Conservation (phyloP, 2,113 vertebrate species). For the Proterorhinus semilunaris region DNA sequence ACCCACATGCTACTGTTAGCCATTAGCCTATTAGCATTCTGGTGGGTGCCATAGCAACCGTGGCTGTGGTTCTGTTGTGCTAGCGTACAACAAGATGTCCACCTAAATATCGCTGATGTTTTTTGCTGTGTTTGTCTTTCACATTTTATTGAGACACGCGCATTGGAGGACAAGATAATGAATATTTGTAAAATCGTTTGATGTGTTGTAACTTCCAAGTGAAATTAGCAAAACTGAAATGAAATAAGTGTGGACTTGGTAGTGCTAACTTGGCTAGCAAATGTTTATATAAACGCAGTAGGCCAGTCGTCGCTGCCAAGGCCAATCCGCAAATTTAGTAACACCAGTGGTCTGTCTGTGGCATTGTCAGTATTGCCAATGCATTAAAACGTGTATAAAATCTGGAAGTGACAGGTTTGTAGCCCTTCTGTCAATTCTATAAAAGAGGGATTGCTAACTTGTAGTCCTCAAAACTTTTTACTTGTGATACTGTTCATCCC, state of each 20-base stretch:
- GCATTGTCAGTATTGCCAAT: constrained; percentile 1
- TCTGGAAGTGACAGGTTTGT: constrained; percentile 9
- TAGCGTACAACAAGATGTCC: constrained; percentile 31
- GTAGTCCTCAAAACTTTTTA: background rate
- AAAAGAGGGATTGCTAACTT: constrained; percentile 15
- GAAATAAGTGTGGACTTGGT: constrained; percentile 25
- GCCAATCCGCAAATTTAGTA: constrained; percentile 48
- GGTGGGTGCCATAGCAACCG: constrained; percentile 76
- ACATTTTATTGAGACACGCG: background rate
- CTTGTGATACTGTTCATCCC: background rate
- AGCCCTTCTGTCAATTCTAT: constrained; percentile 13
- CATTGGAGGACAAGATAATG: background rate
- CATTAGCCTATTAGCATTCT: constrained; percentile 35
- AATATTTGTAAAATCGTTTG: constrained; percentile 2
- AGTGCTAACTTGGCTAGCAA: constrained; percentile 49
- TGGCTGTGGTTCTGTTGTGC: constrained; percentile 51
- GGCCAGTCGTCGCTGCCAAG: constrained; percentile 61
- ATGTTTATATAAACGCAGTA: constrained; percentile 35
- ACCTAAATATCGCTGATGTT: constrained; percentile 13
- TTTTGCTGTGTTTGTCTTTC: background rate
- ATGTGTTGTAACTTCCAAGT: constrained; percentile 11
- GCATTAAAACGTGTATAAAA: background rate
- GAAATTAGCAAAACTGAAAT: background rate
- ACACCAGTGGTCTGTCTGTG: constrained; percentile 17
- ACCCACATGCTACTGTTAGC: constrained; percentile 19